Percentiles rank a stretch among this genome's conserved stretches.
These are phyloP conservation scores for Amblyraja radiata DNA, from an alignment of 2,797 vertebrate species.

Conservation along the genomic window DNA sequence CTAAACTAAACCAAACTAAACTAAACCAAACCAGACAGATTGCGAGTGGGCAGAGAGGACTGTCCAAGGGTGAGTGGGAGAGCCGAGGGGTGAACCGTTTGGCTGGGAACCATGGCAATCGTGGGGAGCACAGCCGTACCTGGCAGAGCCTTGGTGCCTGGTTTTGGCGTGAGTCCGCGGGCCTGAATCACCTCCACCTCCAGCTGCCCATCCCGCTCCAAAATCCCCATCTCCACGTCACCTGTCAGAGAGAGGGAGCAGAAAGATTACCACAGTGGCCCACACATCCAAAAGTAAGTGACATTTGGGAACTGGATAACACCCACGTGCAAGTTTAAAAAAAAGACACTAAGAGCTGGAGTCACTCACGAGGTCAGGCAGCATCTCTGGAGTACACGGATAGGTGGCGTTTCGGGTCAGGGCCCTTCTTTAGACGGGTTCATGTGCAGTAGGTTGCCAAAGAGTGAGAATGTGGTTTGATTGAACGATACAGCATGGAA, in stretches of 20 bases:
- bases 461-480: too few species aligned
- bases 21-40: too few species aligned
- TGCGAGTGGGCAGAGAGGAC: not conserved
- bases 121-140: not conserved
- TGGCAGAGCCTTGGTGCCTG: constrained; percentile 11
- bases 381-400: too few species aligned
- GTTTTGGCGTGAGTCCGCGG: constrained; percentile 1
- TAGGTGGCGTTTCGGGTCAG: too few species aligned
- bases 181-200: constrained; percentile 33
- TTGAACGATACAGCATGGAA: too few species aligned
- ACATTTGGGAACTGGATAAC: not conserved
- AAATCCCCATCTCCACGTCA: constrained; percentile 24
- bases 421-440: too few species aligned
- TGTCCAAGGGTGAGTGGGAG: not conserved
- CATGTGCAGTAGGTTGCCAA: too few species aligned
- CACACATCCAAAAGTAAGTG: not conserved
- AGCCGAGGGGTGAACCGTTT: not conserved
- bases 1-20: too few species aligned
- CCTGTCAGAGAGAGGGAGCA: not conserved
- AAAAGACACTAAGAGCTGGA: too few species aligned
- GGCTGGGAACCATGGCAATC: not conserved
- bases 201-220: constrained; percentile 23
- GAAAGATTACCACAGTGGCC: too few species aligned
- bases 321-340: not conserved
- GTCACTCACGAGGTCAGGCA: too few species aligned